Evolutionary conservation across 2,797 vertebrate genomes (phyloP).

Genomic region (Harpia harpyja): DNA sequence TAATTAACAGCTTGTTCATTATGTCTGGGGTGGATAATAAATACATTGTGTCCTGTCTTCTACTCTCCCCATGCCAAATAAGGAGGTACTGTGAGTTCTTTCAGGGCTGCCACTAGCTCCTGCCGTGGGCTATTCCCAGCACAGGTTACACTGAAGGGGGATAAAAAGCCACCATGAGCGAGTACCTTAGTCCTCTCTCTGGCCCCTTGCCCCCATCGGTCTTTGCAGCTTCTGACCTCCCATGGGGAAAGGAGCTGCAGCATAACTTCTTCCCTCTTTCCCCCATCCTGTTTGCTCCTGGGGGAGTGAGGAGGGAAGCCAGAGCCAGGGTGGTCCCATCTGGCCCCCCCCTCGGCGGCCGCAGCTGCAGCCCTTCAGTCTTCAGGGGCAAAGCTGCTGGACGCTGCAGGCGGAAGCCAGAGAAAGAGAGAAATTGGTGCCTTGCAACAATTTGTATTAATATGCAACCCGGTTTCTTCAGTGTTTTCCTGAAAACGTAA

Average conservation of each 20-base stretch:
- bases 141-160: not conserved
- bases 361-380: not conserved
- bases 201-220: not conserved
- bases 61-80: not conserved
- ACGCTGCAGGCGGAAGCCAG: not conserved
- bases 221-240: not conserved
- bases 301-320: not conserved
- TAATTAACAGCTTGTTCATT: not conserved
- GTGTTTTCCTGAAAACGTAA: not conserved
- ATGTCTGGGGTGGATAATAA: not conserved
- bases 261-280: not conserved
- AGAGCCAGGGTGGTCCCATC: not conserved
- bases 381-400: not conserved
- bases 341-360: accelerated
- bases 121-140: not conserved
- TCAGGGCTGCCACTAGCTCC: not conserved
- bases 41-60: not conserved
- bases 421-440: not conserved
- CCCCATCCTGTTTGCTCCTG: not conserved
- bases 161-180: accelerated
- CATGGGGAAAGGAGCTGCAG: not conserved
- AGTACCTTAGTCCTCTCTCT: not conserved
- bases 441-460: not conserved
- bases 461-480: not conserved
- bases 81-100: not conserved